Percentiles rank a stretch among this genome's conserved stretches.
Conservation (phyloP, 2,113 vertebrate genomes). For the Megaleporinus macrocephalus region DNA sequence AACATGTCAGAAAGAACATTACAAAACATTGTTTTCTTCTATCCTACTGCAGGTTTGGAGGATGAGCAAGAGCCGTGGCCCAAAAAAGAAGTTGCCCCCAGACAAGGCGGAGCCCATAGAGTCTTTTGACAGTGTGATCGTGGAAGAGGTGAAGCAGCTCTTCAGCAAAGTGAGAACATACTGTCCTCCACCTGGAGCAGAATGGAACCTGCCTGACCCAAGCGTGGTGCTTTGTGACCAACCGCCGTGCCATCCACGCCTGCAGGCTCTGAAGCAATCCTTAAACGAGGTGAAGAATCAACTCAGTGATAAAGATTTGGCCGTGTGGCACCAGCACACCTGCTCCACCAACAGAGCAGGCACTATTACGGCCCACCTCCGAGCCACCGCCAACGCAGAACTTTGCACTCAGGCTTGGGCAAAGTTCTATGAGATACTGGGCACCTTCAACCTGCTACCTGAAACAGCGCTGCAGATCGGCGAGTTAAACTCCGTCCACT, state of each 20-base stretch:
- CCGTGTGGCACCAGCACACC: conserved; percentile 94
- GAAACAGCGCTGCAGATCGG: conserved; percentile 75
- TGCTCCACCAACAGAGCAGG: conserved; percentile 91
- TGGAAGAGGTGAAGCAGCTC: conserved; percentile 79
- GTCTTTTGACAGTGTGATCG: conserved; percentile 71
- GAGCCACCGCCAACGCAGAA: conserved; percentile 85
- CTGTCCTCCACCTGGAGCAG: conserved; percentile 71
- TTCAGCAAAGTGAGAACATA: conserved; percentile 86
- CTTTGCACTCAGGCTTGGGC: conserved; percentile 96
- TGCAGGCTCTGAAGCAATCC: conserved; percentile 85
- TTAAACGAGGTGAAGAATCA: conserved; percentile 92
- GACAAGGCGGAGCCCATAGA: conserved; percentile 60
- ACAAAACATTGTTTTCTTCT: too few species aligned
- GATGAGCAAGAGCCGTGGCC: conserved; percentile 80
- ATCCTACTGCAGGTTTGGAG: conserved; percentile 54
- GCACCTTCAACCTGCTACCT: conserved; percentile 83
- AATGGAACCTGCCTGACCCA: conserved; percentile 85
- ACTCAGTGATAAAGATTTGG: conserved; percentile 91
- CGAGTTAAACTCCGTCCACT: conserved; percentile 88
- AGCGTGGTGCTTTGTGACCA: conserved; percentile 70
- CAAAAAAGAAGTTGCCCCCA: conserved; percentile 66
- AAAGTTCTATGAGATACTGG: conserved; percentile 92
- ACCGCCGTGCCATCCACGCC: conserved; percentile 67
- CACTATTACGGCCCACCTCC: conserved; percentile 83
- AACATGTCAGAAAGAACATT: too few species aligned